Conservation (phyloP, 2,888 invertebrate species). For the Yponomeuta cagnagella region DNA sequence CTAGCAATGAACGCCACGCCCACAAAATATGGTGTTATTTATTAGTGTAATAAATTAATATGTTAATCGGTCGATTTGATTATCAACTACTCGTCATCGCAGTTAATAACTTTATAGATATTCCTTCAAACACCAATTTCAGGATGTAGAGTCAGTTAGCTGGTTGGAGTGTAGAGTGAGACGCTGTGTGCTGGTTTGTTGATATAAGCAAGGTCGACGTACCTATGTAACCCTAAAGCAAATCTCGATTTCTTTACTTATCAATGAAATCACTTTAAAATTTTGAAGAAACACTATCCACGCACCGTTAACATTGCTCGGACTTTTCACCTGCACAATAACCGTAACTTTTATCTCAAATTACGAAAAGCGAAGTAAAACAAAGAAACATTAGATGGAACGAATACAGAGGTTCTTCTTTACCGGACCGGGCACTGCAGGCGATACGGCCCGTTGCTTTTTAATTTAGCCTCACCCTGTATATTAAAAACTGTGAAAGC, state of each 20-base stretch:
- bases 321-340: slow-evolving; percentile 9
- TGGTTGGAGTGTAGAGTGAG: too few species aligned
- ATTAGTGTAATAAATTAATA: not conserved
- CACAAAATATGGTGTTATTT: not conserved
- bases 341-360: not conserved
- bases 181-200: too few species aligned
- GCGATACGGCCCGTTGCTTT: slow-evolving; percentile 58
- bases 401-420: slow-evolving; percentile 42
- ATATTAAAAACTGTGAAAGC: slow-evolving; percentile 62
- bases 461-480: slow-evolving; percentile 66
- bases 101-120: not conserved
- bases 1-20: not conserved
- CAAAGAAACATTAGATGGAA: slow-evolving; percentile 29
- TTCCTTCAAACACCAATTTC: too few species aligned
- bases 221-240: too few species aligned
- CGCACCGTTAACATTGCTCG: not conserved
- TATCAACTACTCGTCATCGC: slow-evolving; percentile 1
- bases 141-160: too few species aligned
- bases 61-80: not conserved
- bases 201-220: too few species aligned
- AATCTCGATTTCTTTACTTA: too few species aligned
- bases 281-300: too few species aligned
- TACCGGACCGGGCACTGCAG: slow-evolving; percentile 35
- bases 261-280: too few species aligned
- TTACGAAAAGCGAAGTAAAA: slow-evolving; percentile 16